Evolutionary conservation across 92 coral and sea anemone genomes (phyloP).

Genomic region (Bergia puertoricense): DNA sequence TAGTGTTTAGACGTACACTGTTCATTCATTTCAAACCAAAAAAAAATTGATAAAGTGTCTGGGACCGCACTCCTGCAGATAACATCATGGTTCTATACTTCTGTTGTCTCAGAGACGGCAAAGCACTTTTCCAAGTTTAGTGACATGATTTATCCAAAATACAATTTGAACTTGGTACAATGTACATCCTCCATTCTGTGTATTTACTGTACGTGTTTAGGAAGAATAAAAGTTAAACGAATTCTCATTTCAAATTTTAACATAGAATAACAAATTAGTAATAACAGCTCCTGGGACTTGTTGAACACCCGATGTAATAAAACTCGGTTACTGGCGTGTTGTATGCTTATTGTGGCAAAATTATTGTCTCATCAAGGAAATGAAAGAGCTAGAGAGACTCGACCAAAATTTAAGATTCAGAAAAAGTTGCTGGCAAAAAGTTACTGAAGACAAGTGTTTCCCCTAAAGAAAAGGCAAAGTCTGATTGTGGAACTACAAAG

Average conservation of each 20-base stretch:
- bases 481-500: background rate
- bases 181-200: background rate
- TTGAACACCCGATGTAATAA: background rate
- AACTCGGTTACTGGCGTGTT: background rate
- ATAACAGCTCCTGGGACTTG: background rate
- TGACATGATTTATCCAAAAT: background rate
- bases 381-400: background rate
- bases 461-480: background rate
- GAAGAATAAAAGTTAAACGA: background rate
- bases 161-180: background rate
- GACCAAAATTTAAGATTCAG: background rate
- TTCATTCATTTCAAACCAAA: background rate
- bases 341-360: background rate
- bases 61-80: background rate
- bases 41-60: background rate
- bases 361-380: background rate
- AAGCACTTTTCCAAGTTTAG: background rate
- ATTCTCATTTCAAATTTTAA: background rate
- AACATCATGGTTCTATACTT: background rate
- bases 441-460: background rate
- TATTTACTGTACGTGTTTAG: background rate
- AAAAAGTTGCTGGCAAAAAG: background rate
- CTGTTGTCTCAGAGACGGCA: background rate
- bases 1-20: background rate
- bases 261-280: background rate